Percentiles rank a stretch among this genome's conserved stretches.
Evolutionary conservation across 2,888 invertebrate genomes (phyloP).

Genomic region (Machimus atricapillus): DNA sequence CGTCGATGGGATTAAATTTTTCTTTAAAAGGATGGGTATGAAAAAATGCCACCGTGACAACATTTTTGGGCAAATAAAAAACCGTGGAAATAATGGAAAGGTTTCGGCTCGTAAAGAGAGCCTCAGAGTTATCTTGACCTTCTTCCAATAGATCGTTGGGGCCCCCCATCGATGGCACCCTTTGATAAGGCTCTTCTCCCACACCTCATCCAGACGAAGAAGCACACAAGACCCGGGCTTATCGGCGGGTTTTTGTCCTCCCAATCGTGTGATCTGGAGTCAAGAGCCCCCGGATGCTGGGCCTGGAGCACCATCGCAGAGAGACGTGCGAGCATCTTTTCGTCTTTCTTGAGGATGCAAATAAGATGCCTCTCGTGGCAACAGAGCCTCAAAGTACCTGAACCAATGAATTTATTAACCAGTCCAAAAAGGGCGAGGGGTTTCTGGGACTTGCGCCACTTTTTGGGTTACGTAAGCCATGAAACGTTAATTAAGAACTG

Average conservation of each 20-base stretch:
- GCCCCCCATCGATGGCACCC: neutral
- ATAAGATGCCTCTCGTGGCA: neutral
- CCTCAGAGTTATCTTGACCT: neutral
- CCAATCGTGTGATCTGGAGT: neutral
- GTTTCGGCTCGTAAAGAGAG: neutral
- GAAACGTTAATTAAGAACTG: conserved; percentile 2
- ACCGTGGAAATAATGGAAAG: neutral
- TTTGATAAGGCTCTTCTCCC: neutral
- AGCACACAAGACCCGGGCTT: neutral
- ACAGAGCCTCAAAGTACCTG: neutral
- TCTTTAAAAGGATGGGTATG: neutral
- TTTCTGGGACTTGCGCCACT: neutral
- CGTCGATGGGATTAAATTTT: neutral
- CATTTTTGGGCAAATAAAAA: neutral
- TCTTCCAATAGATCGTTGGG: neutral
- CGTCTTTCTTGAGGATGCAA: neutral
- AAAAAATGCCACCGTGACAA: neutral
- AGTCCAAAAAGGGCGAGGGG: neutral
- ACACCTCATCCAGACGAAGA: neutral
- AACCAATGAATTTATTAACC: conserved; percentile 11
- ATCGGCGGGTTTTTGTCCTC: neutral
- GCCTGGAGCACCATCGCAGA: neutral
- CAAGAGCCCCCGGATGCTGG: neutral
- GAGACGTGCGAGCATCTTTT: neutral
- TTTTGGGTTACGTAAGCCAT: neutral